phyloP scores from a whole-genome alignment of 1,140 invertebrate genomes.

The Wiebesia pumilae region DNA sequence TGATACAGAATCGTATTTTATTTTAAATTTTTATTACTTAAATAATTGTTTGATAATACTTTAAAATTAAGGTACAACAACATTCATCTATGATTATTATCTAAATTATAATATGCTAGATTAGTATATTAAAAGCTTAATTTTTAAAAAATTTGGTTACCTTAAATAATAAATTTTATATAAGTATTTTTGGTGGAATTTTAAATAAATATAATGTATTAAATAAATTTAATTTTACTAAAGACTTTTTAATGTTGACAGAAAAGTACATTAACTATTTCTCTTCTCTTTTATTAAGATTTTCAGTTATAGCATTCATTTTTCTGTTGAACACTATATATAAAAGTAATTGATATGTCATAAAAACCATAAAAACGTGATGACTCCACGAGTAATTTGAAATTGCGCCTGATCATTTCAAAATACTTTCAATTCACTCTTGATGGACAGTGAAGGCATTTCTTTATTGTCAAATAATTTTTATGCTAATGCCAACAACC shows the following conservation, averaged over 20 bases:
- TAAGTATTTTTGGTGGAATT: too few relatives aligned
- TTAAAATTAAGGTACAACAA: background rate
- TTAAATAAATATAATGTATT: too few relatives aligned
- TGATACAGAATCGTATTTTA: background rate
- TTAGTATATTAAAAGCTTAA: too few relatives aligned
- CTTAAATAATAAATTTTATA: too few relatives aligned
- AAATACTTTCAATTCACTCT: background rate
- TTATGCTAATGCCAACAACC: conserved; percentile 18
- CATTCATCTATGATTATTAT: background rate
- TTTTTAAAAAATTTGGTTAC: too few relatives aligned
- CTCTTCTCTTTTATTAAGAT: background rate
- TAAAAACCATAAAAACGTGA: background rate
- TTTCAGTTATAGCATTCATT: background rate
- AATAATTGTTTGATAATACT: background rate
- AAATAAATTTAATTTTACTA: too few relatives aligned
- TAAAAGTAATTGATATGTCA: background rate
- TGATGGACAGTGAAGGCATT: background rate
- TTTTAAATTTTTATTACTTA: background rate
- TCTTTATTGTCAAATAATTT: conserved; percentile 30
- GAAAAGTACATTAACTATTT: background rate
- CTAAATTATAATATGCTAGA: too few relatives aligned
- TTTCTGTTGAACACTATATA: background rate
- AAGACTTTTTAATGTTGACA: too few relatives aligned
- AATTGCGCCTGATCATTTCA: background rate
- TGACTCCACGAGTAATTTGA: background rate